These are phyloP conservation scores for Zoanthus solanderi DNA, from an alignment of 92 coral and sea anemone species.

Conservation along the genomic window DNA sequence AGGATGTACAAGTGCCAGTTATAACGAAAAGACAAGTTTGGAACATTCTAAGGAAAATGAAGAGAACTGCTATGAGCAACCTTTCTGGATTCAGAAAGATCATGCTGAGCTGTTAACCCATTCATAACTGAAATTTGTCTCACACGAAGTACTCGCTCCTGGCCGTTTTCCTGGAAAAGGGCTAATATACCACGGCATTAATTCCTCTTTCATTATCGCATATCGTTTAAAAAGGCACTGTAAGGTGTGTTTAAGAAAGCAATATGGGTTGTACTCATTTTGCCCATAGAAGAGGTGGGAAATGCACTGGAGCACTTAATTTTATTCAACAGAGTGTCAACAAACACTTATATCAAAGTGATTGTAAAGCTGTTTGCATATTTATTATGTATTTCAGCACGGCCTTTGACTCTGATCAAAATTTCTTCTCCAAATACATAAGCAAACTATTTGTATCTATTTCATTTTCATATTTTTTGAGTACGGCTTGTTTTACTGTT, in stretches of 20 bases:
- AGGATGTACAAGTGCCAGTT: neutral
- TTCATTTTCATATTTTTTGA: too few relatives aligned
- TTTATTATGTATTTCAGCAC: conserved; percentile 61
- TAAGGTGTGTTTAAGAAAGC: conserved; percentile 8
- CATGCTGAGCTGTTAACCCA: conserved; percentile 43
- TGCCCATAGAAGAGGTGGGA: conserved; percentile 59
- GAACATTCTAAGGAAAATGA: neutral
- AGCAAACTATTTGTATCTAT: too few relatives aligned
- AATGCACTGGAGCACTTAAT: conserved; percentile 49
- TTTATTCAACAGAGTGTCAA: conserved; percentile 26
- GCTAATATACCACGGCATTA: conserved; percentile 50
- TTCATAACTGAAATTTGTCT: conserved; percentile 56
- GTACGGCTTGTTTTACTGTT: too few relatives aligned
- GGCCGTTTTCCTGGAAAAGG: conserved; percentile 58
- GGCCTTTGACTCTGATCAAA: conserved; percentile 54
- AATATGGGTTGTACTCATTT: conserved; percentile 44
- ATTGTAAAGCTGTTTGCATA: conserved; percentile 51
- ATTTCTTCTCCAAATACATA: neutral
- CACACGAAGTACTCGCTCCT: conserved; percentile 30
- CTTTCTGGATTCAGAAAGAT: conserved; percentile 44
- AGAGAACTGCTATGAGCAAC: conserved; percentile 45
- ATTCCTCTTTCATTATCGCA: conserved; percentile 48
- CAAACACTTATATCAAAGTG: neutral
- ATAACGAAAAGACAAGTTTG: neutral
- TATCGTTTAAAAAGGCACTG: conserved; percentile 54